These are phyloP conservation scores for Nannoperca australis DNA, from an alignment of 2,797 vertebrate genomes.

Conservation along the genomic window DNA sequence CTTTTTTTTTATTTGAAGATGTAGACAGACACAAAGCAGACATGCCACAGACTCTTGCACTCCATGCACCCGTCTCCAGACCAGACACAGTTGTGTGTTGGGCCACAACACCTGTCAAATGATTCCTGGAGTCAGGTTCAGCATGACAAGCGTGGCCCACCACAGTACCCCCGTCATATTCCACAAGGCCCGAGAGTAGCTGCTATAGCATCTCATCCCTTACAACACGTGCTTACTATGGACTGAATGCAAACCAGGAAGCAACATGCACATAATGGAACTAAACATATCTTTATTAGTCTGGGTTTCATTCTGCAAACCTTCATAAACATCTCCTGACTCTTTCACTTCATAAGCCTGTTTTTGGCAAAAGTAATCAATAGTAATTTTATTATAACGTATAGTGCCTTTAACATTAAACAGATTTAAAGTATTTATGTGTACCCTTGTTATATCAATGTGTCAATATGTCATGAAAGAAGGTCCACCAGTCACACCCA, in stretches of 20 bases:
- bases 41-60: slow-evolving; percentile 68
- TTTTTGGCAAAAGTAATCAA: slow-evolving; percentile 1
- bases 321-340: slow-evolving; percentile 8
- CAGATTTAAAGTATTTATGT: neutral
- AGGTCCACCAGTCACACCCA: neutral
- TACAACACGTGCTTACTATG: slow-evolving; percentile 39
- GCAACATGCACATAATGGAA: slow-evolving; percentile 16
- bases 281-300: slow-evolving; percentile 50
- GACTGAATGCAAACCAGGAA: slow-evolving; percentile 41
- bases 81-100: slow-evolving; percentile 82
- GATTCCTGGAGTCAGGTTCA: slow-evolving; percentile 84
- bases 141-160: slow-evolving; percentile 64
- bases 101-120: slow-evolving; percentile 83
- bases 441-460: neutral
- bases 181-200: slow-evolving; percentile 45
- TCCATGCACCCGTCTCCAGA: slow-evolving; percentile 66
- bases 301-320: slow-evolving; percentile 32
- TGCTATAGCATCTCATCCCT: slow-evolving; percentile 47
- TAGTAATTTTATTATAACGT: neutral
- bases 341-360: neutral
- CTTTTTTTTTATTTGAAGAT: slow-evolving; percentile 48
- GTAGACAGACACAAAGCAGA: slow-evolving; percentile 75
- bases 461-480: neutral
- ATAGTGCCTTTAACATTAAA: neutral
- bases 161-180: slow-evolving; percentile 67